Conservation (phyloP, 2,113 vertebrate species). For the Polypterus senegalus region DNA sequence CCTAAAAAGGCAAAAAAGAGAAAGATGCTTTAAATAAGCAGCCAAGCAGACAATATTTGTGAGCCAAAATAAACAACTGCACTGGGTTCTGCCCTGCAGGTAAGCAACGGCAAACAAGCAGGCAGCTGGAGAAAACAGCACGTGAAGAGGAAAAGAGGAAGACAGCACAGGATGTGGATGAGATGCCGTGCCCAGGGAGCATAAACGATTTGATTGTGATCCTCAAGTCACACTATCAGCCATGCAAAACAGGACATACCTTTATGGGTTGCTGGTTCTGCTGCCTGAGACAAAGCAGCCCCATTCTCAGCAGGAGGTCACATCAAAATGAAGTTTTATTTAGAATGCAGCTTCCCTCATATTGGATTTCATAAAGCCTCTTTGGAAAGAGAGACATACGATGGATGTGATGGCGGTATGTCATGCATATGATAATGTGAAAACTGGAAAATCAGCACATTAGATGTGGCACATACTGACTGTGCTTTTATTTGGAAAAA, state of each 20-base stretch:
- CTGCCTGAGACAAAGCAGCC: slow-evolving; percentile 72
- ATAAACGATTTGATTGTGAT: slow-evolving; percentile 52
- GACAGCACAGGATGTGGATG: slow-evolving; percentile 42
- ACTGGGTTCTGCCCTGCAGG: slow-evolving; percentile 28
- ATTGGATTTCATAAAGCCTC: slow-evolving; percentile 78
- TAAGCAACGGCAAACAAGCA: slow-evolving; percentile 45
- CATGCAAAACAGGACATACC: slow-evolving; percentile 71
- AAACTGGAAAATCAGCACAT: slow-evolving; percentile 24
- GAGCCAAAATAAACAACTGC: slow-evolving; percentile 58
- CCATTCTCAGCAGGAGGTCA: slow-evolving; percentile 77
- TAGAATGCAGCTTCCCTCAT: slow-evolving; percentile 75
- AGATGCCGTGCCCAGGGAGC: slow-evolving; percentile 42
- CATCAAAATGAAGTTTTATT: slow-evolving; percentile 85
- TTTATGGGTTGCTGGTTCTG: slow-evolving; percentile 71
- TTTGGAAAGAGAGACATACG: slow-evolving; percentile 57
- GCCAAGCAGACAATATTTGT: slow-evolving; percentile 48
- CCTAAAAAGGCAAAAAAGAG: slow-evolving; percentile 1
- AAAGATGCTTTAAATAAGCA: slow-evolving; percentile 25
- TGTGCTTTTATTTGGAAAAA: too few relatives aligned
- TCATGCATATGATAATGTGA: slow-evolving; percentile 76
- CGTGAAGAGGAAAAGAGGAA: slow-evolving; percentile 45
- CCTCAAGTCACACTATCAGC: slow-evolving; percentile 59
- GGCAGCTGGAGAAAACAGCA: slow-evolving; percentile 30
- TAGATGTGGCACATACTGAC: too few relatives aligned
- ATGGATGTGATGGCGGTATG: slow-evolving; percentile 57